Conservation (phyloP, 2,797 vertebrate species). For the Falco novaeseelandiae region DNA sequence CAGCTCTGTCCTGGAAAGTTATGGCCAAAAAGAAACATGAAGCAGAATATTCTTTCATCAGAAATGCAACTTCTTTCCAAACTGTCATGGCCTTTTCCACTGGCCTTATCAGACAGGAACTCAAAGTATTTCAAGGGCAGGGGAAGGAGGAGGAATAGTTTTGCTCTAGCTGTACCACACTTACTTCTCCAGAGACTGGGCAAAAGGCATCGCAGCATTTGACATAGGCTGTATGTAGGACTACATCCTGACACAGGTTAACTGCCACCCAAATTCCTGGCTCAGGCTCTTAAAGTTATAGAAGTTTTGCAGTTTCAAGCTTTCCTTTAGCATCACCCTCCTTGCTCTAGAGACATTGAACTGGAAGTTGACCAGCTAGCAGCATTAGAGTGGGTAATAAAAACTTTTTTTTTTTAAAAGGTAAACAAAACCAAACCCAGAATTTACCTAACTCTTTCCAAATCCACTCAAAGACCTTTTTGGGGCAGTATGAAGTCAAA, state of each 20-base stretch:
- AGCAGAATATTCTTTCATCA: not conserved
- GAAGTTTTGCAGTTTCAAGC: not conserved
- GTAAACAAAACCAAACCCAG: not conserved
- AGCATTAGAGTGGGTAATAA: not conserved
- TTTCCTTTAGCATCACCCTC: not conserved
- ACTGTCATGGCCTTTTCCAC: not conserved
- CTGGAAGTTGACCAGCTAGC: not conserved
- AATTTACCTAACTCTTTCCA: not conserved
- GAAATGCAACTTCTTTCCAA: not conserved
- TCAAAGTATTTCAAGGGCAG: not conserved
- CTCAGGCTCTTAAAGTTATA: not conserved
- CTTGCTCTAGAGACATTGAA: not conserved
- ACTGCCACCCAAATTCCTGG: not conserved
- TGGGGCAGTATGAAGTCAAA: not conserved
- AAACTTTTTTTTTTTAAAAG: not conserved
- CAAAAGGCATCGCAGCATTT: not conserved
- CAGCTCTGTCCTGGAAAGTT: not conserved
- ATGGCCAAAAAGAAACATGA: not conserved
- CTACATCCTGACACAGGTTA: not conserved
- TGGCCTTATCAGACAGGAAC: not conserved
- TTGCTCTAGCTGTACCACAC: not conserved
- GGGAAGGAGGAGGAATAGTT: not conserved
- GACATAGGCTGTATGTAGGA: not conserved
- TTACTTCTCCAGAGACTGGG: not conserved
- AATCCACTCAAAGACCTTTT: not conserved